These are phyloP conservation scores for Myotis brandtii DNA, from an alignment of 2,113 vertebrate genomes.

Conservation along the genomic window DNA sequence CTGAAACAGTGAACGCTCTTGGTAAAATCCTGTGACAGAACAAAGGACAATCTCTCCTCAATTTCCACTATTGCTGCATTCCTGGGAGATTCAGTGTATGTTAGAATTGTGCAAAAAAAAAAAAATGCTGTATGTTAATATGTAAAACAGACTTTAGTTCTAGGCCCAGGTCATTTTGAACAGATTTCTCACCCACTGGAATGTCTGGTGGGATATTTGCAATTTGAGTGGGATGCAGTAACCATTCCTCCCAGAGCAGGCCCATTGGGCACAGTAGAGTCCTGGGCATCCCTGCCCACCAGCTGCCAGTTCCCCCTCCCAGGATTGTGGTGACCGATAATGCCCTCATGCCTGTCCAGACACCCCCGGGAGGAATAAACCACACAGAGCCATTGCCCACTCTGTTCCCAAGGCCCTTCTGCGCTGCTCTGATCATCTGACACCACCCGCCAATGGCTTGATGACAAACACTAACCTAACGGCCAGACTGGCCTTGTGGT, in stretches of 20 bases:
- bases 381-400: neutral
- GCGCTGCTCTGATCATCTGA: neutral
- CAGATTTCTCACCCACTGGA: neutral
- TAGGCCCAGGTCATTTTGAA: neutral
- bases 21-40: neutral
- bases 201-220: neutral
- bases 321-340: neutral
- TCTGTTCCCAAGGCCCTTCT: neutral
- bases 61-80: no score
- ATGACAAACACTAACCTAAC: neutral
- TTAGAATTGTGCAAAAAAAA: neutral
- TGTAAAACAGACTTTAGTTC: neutral
- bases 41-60: neutral
- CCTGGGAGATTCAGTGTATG: neutral
- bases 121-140: neutral
- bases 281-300: neutral
- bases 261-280: neutral
- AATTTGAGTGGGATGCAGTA: neutral
- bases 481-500: neutral
- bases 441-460: neutral
- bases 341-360: neutral
- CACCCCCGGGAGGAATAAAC: neutral
- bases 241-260: fast-evolving
- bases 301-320: neutral
- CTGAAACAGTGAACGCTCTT: fast-evolving